These are phyloP conservation scores for Cerastis leucographa DNA, from an alignment of 2,888 invertebrate species.

Conservation along the genomic window DNA sequence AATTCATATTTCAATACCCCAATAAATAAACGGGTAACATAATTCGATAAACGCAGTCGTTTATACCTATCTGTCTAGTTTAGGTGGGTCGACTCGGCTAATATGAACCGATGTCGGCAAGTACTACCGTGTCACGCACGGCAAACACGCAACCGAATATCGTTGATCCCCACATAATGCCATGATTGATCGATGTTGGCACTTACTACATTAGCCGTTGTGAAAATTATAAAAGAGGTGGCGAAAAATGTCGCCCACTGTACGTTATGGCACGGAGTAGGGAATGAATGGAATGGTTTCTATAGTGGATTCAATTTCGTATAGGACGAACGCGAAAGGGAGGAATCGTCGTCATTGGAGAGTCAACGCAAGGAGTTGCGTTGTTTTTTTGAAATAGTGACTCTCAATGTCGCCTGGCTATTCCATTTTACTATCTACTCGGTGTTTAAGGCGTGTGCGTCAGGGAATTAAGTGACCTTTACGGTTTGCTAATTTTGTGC, in stretches of 20 bases:
- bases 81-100: conserved; percentile 67
- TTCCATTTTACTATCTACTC: conserved; percentile 44
- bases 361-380: not conserved
- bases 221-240: conserved; percentile 72
- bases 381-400: not conserved
- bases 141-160: conserved; percentile 81
- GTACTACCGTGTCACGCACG: conserved; percentile 77
- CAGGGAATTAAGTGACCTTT: conserved; percentile 45
- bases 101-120: conserved; percentile 77
- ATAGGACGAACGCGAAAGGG: not conserved
- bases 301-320: conserved; percentile 12
- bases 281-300: conserved; percentile 35
- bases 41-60: conserved; percentile 64
- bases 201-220: conserved; percentile 80
- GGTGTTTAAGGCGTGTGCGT: conserved; percentile 32
- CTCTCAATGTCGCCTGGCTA: not conserved
- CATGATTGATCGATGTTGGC: conserved; percentile 85
- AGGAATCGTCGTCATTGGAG: not conserved
- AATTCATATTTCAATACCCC: conserved; percentile 56
- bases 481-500: conserved; percentile 43
- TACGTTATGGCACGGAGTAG: conserved; percentile 30
- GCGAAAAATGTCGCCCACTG: conserved; percentile 58
- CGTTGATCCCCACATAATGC: conserved; percentile 82
- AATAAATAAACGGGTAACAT: conserved; percentile 62
- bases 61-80: conserved; percentile 64